Conservation (phyloP, 2,113 vertebrate species). For the Larimichthys crocea region DNA sequence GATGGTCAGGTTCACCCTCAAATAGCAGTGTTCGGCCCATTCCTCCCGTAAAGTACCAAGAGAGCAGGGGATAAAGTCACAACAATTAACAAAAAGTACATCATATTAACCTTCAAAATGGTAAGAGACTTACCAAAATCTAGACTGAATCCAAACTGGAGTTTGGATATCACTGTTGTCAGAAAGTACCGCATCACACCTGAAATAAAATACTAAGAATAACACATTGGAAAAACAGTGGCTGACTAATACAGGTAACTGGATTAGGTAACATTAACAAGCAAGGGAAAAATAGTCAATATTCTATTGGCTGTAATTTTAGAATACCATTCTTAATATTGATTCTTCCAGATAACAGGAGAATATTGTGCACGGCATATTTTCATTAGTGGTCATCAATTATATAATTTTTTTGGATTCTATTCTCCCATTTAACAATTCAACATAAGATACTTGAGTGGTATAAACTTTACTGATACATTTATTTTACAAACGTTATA, state of each 20-base stretch:
- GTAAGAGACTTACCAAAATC: constrained; percentile 13
- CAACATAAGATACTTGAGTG: not conserved
- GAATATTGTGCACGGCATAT: not conserved
- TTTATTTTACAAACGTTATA: not conserved
- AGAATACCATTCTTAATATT: not conserved
- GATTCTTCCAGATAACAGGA: constrained; percentile 1
- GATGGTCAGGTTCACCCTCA: constrained; percentile 31
- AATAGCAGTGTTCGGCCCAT: constrained; percentile 15
- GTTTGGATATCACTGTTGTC: constrained; percentile 14
- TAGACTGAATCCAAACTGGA: constrained; percentile 26
- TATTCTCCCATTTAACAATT: not conserved
- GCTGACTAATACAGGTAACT: not conserved
- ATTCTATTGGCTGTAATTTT: constrained; percentile 2
- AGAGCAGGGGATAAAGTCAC: constrained; percentile 11
- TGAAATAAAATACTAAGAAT: constrained; percentile 19
- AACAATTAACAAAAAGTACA: constrained; percentile 14
- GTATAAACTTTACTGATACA: not conserved
- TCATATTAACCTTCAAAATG: constrained; percentile 21
- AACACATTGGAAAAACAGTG: constrained; percentile 6
- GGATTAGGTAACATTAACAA: not conserved
- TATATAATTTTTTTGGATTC: not conserved
- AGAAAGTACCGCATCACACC: constrained; percentile 17
- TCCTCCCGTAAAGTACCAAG: constrained; percentile 18
- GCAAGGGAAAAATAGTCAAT: no score
- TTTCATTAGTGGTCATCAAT: not conserved